Evolutionary conservation across 2,113 vertebrate species (phyloP).

Genomic region (Otolemur garnettii): DNA sequence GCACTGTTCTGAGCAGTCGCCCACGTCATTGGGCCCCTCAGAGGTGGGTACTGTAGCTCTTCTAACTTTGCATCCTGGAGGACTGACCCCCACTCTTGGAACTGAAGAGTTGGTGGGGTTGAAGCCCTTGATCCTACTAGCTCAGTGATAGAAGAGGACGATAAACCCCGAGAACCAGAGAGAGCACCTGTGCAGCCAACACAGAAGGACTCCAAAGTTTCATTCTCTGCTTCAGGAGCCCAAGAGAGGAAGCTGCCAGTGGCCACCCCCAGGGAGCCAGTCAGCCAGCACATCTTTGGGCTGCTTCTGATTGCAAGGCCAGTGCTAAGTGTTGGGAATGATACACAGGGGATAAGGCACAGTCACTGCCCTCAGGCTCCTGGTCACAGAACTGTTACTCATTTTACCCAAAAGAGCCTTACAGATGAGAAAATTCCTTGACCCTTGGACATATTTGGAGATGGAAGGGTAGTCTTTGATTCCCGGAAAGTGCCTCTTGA

Average conservation of each 20-base stretch:
- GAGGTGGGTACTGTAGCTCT: background rate
- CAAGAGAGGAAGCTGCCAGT: background rate
- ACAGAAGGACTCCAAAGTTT: background rate
- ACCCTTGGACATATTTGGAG: background rate
- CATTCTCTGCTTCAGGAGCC: background rate
- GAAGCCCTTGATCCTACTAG: background rate
- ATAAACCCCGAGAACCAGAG: background rate
- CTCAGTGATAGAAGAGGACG: background rate
- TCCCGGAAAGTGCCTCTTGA: background rate
- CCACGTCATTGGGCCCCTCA: rapidly evolving
- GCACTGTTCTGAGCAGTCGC: background rate
- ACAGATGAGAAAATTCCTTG: background rate
- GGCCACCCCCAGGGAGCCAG: rapidly evolving
- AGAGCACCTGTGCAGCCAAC: rapidly evolving
- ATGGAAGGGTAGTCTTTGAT: background rate
- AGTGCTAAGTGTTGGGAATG: background rate
- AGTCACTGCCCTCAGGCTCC: background rate
- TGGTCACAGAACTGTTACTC: rapidly evolving
- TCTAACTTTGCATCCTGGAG: background rate
- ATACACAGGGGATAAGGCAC: background rate
- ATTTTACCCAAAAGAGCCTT: background rate
- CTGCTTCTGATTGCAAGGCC: background rate
- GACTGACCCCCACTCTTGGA: background rate
- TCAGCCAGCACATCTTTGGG: background rate
- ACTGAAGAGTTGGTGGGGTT: background rate